Conservation (phyloP, 2,888 invertebrate genomes). For the Nephrotoma guestfalica region DNA sequence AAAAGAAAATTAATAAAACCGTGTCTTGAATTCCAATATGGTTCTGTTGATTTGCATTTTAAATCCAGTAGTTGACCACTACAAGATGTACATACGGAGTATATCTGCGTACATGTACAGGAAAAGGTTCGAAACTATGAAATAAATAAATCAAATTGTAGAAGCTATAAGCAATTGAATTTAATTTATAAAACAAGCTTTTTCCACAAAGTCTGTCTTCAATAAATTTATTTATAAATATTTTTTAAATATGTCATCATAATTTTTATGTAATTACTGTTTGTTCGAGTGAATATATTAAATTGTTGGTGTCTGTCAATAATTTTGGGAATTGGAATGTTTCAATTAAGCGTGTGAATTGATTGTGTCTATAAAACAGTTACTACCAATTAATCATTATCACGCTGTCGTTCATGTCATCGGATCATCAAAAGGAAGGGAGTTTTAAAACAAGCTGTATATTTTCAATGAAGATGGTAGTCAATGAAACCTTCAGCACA, state of each 20-base stretch:
- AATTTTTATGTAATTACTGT: neutral
- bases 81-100: too few relatives aligned
- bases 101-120: neutral
- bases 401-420: too few relatives aligned
- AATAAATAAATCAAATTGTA: neutral
- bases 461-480: too few relatives aligned
- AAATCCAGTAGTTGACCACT: neutral
- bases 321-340: neutral
- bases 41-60: neutral
- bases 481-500: too few relatives aligned
- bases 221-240: neutral
- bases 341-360: neutral
- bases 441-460: too few relatives aligned
- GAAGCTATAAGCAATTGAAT: neutral
- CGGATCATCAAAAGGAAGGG: too few relatives aligned
- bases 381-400: too few relatives aligned
- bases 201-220: neutral
- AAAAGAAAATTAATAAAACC: neutral
- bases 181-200: neutral
- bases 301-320: neutral
- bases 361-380: neutral
- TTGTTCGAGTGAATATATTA: neutral
- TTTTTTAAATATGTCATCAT: neutral
- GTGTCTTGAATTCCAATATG: neutral
- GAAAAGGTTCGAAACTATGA: neutral